Percentiles rank a stretch among this genome's conserved stretches.
These are phyloP conservation scores for Morpho helenor DNA, from an alignment of 2,888 invertebrate species.

Conservation along the genomic window DNA sequence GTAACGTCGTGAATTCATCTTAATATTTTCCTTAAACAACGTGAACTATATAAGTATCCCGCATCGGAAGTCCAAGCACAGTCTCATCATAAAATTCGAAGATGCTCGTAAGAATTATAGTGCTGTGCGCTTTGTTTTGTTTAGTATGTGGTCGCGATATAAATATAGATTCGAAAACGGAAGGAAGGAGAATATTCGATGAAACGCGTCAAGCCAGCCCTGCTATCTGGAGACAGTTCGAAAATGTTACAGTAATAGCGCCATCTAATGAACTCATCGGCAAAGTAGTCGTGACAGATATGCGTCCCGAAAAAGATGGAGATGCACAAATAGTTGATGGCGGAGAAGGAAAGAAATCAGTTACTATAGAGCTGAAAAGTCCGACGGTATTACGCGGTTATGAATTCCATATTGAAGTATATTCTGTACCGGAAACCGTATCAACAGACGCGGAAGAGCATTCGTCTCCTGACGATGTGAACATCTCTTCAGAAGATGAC, in stretches of 20 bases:
- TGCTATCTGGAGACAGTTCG: conserved; percentile 52
- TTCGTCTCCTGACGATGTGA: not conserved
- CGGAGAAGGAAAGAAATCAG: conserved; percentile 54
- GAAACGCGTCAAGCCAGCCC: conserved; percentile 54
- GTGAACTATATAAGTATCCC: conserved; percentile 49
- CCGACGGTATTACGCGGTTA: conserved; percentile 61
- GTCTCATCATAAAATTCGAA: conserved; percentile 37
- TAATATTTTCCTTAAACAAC: conserved; percentile 56
- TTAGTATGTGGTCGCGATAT: conserved; percentile 47
- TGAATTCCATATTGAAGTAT: conserved; percentile 56
- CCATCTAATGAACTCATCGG: conserved; percentile 51
- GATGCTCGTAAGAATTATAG: conserved; percentile 38
- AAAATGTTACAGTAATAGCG: conserved; percentile 49
- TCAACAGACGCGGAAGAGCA: conserved; percentile 20
- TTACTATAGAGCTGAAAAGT: conserved; percentile 61
- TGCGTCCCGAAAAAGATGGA: conserved; percentile 59
- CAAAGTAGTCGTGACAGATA: conserved; percentile 49
- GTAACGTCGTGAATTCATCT: conserved; percentile 42
- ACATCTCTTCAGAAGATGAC: not conserved
- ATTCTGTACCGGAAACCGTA: conserved; percentile 32
- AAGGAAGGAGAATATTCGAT: conserved; percentile 50
- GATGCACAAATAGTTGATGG: conserved; percentile 56
- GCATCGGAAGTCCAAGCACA: conserved; percentile 37
- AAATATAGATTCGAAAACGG: conserved; percentile 37
- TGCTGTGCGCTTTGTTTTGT: conserved; percentile 39